Conservation (phyloP, 2,113 vertebrate genomes). For the Phocoena sinus region DNA sequence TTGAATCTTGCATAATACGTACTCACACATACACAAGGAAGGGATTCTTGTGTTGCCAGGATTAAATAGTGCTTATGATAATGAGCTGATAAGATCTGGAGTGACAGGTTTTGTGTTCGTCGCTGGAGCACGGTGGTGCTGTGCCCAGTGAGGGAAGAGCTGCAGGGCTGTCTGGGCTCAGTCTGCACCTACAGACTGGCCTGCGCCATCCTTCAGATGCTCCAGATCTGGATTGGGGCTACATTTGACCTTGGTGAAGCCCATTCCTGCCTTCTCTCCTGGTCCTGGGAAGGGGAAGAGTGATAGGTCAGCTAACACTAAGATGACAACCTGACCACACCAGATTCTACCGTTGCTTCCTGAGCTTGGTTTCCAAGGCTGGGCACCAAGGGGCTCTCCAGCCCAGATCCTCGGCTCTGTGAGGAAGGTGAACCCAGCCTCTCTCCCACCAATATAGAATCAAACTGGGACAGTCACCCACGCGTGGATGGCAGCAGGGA, state of each 20-base stretch:
- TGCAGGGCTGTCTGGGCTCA: rapidly evolving
- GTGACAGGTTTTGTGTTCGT: neutral
- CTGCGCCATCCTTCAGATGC: neutral
- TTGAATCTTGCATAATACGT: constrained; percentile 64
- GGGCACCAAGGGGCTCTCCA: neutral
- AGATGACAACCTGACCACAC: neutral
- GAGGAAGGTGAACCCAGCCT: neutral
- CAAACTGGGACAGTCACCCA: neutral
- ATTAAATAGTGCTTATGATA: constrained; percentile 58
- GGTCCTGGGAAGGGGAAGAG: neutral
- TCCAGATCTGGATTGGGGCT: rapidly evolving
- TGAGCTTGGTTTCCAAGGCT: neutral
- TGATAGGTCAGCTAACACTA: rapidly evolving
- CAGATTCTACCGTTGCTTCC: rapidly evolving
- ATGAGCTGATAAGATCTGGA: constrained; percentile 66
- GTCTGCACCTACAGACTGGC: neutral
- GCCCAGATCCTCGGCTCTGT: rapidly evolving
- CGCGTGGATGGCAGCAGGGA: rapidly evolving
- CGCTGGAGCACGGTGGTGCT: neutral
- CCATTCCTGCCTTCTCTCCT: neutral
- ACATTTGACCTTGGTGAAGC: rapidly evolving
- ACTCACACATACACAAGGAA: neutral
- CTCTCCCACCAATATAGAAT: neutral
- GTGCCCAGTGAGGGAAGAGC: neutral
- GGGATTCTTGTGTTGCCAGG: constrained; percentile 60